Conservation (phyloP, 1,140 invertebrate species). For the Teleopsis dalmanni region DNA sequence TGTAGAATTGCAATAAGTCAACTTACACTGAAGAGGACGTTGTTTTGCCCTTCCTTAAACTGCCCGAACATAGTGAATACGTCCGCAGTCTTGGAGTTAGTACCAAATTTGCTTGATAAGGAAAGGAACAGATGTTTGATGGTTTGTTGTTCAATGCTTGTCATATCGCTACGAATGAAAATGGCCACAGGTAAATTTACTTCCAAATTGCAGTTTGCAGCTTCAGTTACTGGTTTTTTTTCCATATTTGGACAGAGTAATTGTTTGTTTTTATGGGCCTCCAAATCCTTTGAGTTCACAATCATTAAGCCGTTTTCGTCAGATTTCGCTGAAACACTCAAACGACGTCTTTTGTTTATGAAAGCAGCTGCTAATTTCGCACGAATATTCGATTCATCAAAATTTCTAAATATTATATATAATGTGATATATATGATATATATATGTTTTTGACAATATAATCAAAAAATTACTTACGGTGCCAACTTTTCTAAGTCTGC, state of each 20-base stretch:
- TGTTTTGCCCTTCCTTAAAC: conserved; percentile 24
- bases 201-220: conserved; percentile 30
- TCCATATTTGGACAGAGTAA: conserved; percentile 30
- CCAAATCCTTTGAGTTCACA: conserved; percentile 26
- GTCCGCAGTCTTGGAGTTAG: conserved; percentile 29
- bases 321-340: conserved; percentile 14
- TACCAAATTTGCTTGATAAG: conserved; percentile 36
- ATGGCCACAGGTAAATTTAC: conserved; percentile 28
- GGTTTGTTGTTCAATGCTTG: conserved; percentile 29
- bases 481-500: conserved; percentile 22
- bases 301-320: conserved; percentile 22
- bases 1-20: neutral
- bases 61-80: conserved; percentile 35
- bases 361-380: conserved; percentile 23
- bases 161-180: conserved; percentile 24
- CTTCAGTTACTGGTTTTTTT: conserved; percentile 30
- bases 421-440: neutral
- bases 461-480: conserved; percentile 40
- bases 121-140: conserved; percentile 34
- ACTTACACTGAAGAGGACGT: conserved; percentile 39
- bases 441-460: neutral
- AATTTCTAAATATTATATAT: conserved; percentile 34
- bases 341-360: conserved; percentile 28
- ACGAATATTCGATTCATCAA: conserved; percentile 20
- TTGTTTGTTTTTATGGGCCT: conserved; percentile 30